Conservation (phyloP, 2,888 invertebrate species). For the Nebria brevicollis region DNA sequence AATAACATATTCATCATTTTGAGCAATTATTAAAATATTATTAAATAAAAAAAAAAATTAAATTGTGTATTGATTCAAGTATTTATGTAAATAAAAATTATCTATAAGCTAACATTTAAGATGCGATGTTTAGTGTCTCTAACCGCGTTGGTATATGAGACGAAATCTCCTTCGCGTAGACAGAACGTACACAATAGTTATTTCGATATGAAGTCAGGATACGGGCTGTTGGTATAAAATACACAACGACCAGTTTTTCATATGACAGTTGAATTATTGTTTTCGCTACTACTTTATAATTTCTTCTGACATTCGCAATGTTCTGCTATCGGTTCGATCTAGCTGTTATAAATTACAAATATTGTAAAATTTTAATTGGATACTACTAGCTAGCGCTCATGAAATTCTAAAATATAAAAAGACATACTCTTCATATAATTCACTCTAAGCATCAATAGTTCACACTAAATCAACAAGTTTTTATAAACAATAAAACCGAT, state of each 20-base stretch:
- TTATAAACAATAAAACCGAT: constrained; percentile 6
- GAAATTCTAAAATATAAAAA: constrained; percentile 41
- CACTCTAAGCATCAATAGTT: constrained; percentile 9
- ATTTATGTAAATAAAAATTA: neutral
- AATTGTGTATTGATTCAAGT: too few relatives aligned
- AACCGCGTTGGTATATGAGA: neutral
- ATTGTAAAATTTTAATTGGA: constrained; percentile 46
- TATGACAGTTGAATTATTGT: constrained; percentile 44
- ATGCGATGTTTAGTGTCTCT: neutral
- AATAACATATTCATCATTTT: too few relatives aligned
- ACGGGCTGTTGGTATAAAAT: constrained; percentile 29
- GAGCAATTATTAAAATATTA: too few relatives aligned
- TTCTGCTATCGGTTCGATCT: constrained; percentile 44
- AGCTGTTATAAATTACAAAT: constrained; percentile 43
- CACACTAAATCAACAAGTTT: constrained; percentile 12
- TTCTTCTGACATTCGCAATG: constrained; percentile 43
- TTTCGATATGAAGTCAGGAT: constrained; percentile 21
- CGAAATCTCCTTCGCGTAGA: neutral
- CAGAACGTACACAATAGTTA: constrained; percentile 11
- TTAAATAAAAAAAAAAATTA: too few relatives aligned
- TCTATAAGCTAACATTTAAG: neutral
- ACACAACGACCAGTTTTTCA: constrained; percentile 44
- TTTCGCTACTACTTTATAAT: constrained; percentile 46
- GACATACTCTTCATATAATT: neutral
- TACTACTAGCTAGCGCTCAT: constrained; percentile 30